phyloP scores from a whole-genome alignment of 2,888 invertebrate species.

The Oligia fasciuncula region DNA sequence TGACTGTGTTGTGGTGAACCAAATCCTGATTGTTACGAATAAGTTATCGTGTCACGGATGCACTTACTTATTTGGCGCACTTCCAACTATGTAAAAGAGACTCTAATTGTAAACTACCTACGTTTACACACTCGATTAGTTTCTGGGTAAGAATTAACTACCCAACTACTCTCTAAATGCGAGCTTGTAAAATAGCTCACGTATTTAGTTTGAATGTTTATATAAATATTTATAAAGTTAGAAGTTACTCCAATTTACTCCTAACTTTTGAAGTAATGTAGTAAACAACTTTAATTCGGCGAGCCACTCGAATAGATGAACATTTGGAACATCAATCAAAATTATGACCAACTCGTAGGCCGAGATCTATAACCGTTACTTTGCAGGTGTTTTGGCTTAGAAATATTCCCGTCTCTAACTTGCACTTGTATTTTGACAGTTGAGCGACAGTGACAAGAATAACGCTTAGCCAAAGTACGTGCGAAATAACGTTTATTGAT shows the following conservation, averaged over 20 bases:
- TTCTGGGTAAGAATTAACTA: conserved; percentile 44
- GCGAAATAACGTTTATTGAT: neutral
- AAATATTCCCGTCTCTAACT: neutral
- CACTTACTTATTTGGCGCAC: conserved; percentile 45
- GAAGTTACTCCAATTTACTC: neutral
- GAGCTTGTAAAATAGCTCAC: conserved; percentile 3
- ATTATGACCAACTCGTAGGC: neutral
- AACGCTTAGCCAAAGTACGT: neutral
- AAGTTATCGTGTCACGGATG: conserved; percentile 34
- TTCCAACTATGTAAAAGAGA: conserved; percentile 47
- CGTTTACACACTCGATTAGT: conserved; percentile 45
- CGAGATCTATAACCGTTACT: neutral
- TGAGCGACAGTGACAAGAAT: neutral
- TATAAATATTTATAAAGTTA: conserved; percentile 28
- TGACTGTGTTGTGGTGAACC: conserved; percentile 20
- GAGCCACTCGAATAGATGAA: neutral
- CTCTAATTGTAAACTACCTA: conserved; percentile 42
- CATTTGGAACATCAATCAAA: neutral
- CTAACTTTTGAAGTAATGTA: neutral
- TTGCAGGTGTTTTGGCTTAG: neutral
- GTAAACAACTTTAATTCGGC: neutral
- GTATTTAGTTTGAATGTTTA: conserved; percentile 25
- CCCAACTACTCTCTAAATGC: conserved; percentile 1
- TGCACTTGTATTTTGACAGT: neutral
- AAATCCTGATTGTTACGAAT: conserved; percentile 36